Conservation (phyloP, 1,140 invertebrate species). For the Cyphomyrmex costatus region DNA sequence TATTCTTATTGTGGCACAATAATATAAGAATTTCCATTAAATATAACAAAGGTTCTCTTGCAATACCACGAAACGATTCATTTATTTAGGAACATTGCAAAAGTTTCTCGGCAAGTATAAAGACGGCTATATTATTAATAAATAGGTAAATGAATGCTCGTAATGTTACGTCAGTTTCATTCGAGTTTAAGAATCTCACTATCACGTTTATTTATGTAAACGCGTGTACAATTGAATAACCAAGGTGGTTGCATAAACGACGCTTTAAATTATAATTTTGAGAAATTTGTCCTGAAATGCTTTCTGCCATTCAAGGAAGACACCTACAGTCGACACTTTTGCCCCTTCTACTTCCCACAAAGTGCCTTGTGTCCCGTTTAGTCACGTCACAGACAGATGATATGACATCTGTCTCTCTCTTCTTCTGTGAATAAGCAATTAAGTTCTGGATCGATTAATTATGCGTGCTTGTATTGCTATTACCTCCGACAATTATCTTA, state of each 20-base stretch:
- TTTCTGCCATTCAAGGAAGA: slow-evolving; percentile 49
- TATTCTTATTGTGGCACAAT: neutral
- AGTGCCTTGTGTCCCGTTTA: slow-evolving; percentile 30
- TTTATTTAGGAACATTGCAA: neutral
- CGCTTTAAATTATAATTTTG: slow-evolving; percentile 56
- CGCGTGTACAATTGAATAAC: slow-evolving; percentile 15
- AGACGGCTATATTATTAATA: neutral
- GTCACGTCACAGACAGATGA: slow-evolving; percentile 39
- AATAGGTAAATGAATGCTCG: neutral
- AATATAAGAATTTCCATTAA: neutral
- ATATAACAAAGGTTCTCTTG: slow-evolving; percentile 14
- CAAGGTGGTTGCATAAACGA: neutral
- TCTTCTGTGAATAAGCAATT: slow-evolving; percentile 1
- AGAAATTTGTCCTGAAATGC: slow-evolving; percentile 56
- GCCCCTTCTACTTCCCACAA: slow-evolving; percentile 32
- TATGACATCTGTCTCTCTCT: slow-evolving; percentile 19
- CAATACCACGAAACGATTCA: neutral
- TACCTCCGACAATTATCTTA: neutral
- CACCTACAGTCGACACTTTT: slow-evolving; percentile 48
- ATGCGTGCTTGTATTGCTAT: slow-evolving; percentile 10
- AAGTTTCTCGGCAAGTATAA: slow-evolving; percentile 15
- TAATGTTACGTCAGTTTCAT: slow-evolving; percentile 2
- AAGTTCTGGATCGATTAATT: slow-evolving; percentile 9
- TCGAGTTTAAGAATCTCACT: slow-evolving; percentile 15
- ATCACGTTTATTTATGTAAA: slow-evolving; percentile 13